These are phyloP conservation scores for Ianthella basta DNA, from an alignment of 37 sponge, comb jelly and placozoan genomes.

Conservation along the genomic window DNA sequence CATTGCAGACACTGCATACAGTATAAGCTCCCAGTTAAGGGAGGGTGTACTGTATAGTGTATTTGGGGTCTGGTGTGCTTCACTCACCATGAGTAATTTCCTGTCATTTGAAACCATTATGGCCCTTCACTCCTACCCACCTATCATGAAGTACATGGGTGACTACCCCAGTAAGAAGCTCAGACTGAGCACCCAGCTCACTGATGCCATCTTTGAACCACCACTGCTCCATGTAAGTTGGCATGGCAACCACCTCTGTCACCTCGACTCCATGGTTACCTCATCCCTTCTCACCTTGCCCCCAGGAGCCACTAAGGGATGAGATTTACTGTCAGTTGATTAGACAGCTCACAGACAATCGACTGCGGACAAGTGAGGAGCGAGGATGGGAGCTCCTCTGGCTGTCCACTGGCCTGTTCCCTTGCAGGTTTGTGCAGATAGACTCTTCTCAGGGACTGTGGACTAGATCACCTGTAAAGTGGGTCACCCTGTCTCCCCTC, in stretches of 20 bases:
- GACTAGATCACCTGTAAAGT: too few relatives aligned
- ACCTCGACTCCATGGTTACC: too few relatives aligned
- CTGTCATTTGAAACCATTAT: background rate
- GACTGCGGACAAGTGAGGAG: constrained; percentile 78
- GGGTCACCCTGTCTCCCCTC: too few relatives aligned
- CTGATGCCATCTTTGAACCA: constrained; percentile 87
- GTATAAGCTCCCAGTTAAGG: background rate
- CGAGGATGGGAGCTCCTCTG: constrained; percentile 94
- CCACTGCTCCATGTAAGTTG: constrained; percentile 80
- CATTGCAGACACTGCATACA: too few relatives aligned
- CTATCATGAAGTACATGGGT: constrained; percentile 93
- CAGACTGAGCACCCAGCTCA: constrained; percentile 82
- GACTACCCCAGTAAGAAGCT: constrained; percentile 92
- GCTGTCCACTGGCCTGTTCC: constrained; percentile 88
- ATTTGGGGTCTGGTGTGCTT: too few relatives aligned
- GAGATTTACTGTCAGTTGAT: constrained; percentile 92
- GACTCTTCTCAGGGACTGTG: too few relatives aligned
- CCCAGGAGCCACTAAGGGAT: constrained; percentile 84
- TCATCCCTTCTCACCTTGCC: background rate
- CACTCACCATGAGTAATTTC: background rate
- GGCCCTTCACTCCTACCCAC: constrained; percentile 57
- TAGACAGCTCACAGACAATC: constrained; percentile 91
- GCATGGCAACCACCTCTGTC: too few relatives aligned
- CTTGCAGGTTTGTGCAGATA: constrained; percentile 57
- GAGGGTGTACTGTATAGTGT: too few relatives aligned